These are phyloP conservation scores for Drosophila ananassae DNA, from an alignment of 1,140 invertebrate genomes.

Conservation along the genomic window DNA sequence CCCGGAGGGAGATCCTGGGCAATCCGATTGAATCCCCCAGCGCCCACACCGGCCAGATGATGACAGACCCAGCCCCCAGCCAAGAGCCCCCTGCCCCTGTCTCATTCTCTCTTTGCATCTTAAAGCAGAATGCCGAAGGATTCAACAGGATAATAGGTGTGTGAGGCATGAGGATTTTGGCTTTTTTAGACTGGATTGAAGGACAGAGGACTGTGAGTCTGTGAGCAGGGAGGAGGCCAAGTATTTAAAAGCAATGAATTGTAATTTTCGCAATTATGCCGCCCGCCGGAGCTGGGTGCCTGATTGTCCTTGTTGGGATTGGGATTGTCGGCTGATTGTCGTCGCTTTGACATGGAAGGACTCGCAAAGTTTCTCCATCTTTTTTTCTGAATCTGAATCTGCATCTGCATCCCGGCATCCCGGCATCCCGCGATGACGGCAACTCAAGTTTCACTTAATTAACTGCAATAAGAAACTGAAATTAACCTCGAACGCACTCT, in stretches of 20 bases:
- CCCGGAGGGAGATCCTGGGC: neutral
- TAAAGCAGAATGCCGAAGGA: constrained; percentile 10
- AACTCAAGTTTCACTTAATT: constrained; percentile 78
- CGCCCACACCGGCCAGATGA: constrained; percentile 23
- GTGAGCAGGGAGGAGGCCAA: neutral
- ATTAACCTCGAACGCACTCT: constrained; percentile 53
- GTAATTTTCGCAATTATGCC: constrained; percentile 1
- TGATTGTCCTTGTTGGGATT: constrained; percentile 41
- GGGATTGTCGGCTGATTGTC: constrained; percentile 56
- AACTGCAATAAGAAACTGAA: constrained; percentile 80
- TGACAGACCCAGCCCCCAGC: constrained; percentile 10
- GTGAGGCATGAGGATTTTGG: neutral
- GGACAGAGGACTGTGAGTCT: neutral
- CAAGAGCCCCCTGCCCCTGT: constrained; percentile 1
- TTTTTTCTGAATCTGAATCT: neutral
- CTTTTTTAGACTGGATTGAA: neutral
- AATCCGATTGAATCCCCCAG: constrained; percentile 44
- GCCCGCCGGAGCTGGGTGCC: neutral
- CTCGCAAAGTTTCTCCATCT: neutral
- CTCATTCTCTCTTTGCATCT: neutral
- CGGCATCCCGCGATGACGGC: constrained; percentile 11
- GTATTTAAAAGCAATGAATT: constrained; percentile 1
- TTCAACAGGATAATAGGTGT: neutral
- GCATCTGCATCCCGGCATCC: too few relatives aligned
- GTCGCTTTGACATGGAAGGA: constrained; percentile 58